phyloP scores from a whole-genome alignment of 2,888 invertebrate species.

The Pyrocoelia pectoralis region DNA sequence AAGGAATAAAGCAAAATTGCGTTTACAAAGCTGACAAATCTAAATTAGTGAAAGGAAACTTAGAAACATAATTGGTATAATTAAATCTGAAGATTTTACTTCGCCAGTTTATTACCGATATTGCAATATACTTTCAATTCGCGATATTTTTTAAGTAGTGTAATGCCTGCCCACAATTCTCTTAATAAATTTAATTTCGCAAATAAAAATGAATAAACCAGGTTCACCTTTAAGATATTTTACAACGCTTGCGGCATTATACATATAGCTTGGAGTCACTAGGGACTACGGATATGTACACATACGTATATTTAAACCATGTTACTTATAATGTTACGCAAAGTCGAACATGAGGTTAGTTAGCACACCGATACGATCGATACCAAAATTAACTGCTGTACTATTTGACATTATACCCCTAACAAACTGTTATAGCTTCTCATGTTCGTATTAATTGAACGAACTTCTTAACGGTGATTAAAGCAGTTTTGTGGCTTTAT shows the following conservation, averaged over 20 bases:
- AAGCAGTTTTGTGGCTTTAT: conserved; percentile 5
- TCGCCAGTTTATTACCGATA: neutral
- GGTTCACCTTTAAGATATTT: conserved; percentile 7
- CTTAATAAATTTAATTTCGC: too few relatives aligned
- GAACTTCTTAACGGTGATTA: conserved; percentile 8
- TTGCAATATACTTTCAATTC: neutral
- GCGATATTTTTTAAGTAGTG: neutral
- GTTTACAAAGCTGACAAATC: conserved; percentile 1
- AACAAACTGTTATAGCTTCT: conserved; percentile 11
- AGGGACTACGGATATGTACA: neutral
- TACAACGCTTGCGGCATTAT: neutral
- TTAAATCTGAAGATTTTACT: neutral
- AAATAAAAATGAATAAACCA: too few relatives aligned
- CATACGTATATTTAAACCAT: neutral
- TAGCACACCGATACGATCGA: conserved; percentile 4
- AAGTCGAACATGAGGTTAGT: conserved; percentile 9
- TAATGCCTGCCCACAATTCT: too few relatives aligned
- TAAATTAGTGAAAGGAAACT: neutral
- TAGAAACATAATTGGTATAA: neutral
- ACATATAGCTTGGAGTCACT: neutral
- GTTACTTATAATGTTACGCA: conserved; percentile 11
- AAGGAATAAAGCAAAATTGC: conserved; percentile 1
- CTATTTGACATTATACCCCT: conserved; percentile 11
- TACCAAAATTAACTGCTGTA: conserved; percentile 11
- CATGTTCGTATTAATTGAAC: conserved; percentile 10